Evolutionary conservation across 1,140 invertebrate genomes (phyloP).

Genomic region (Solen grandis): DNA sequence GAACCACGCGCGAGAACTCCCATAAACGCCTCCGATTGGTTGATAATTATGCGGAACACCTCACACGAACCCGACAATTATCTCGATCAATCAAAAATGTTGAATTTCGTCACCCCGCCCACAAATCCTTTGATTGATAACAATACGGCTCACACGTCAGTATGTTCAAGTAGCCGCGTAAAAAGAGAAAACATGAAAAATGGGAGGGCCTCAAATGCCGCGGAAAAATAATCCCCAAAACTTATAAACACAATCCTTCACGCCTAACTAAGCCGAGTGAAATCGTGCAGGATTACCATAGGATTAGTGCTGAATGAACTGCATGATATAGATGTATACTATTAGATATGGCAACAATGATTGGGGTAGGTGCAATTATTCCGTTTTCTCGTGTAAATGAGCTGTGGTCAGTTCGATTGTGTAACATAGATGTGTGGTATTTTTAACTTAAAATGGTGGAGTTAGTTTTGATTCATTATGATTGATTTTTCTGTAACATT

Average conservation of each 20-base stretch:
- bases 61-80: slow-evolving; percentile 50
- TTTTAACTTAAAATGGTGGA: too few species aligned
- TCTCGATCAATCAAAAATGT: slow-evolving; percentile 47
- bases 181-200: slow-evolving; percentile 9
- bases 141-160: neutral
- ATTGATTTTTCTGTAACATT: too few species aligned
- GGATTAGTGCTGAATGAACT: slow-evolving; percentile 11
- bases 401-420: too few species aligned
- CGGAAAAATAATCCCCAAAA: slow-evolving; percentile 35
- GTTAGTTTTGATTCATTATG: too few species aligned
- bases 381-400: too few species aligned
- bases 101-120: slow-evolving; percentile 36
- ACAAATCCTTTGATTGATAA: neutral
- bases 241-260: slow-evolving; percentile 44
- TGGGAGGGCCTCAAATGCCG: neutral
- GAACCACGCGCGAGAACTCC: slow-evolving; percentile 47
- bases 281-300: slow-evolving; percentile 32
- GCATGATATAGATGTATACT: slow-evolving; percentile 42
- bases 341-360: slow-evolving; percentile 16
- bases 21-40: slow-evolving; percentile 54
- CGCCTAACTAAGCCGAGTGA: slow-evolving; percentile 23
- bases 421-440: too few species aligned
- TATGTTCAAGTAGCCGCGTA: neutral
- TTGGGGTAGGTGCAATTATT: slow-evolving; percentile 20
- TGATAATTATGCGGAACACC: slow-evolving; percentile 52